A percentile compares a stretch with the other conserved stretches of the same genome.
These are phyloP conservation scores for Callocephalon fimbriatum DNA, from an alignment of 2,113 vertebrate genomes.

Conservation along the genomic window DNA sequence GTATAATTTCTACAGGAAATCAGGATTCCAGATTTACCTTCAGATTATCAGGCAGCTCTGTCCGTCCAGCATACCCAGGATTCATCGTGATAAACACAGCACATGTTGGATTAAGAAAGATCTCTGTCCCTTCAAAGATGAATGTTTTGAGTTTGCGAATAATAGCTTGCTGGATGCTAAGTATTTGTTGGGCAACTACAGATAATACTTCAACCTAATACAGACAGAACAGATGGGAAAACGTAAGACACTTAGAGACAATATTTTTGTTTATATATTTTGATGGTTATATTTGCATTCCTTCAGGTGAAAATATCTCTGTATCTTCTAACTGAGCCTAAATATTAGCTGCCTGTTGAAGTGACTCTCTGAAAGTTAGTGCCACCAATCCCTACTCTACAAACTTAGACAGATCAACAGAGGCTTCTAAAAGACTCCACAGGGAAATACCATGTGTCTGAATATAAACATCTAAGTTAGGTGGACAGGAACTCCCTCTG, in stretches of 20 bases:
- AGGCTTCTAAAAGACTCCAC: neutral
- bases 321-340: neutral
- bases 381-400: neutral
- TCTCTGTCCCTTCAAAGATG: slow-evolving; percentile 90
- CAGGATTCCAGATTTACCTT: slow-evolving; percentile 80
- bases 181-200: slow-evolving; percentile 93
- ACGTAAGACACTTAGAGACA: neutral
- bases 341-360: neutral
- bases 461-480: neutral
- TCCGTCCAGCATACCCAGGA: slow-evolving; percentile 92
- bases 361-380: neutral
- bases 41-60: slow-evolving; percentile 92
- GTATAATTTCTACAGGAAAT: neutral
- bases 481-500: slow-evolving; percentile 40
- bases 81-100: slow-evolving; percentile 96
- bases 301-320: neutral
- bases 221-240: slow-evolving; percentile 6
- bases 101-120: slow-evolving; percentile 91
- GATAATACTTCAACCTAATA: slow-evolving; percentile 92
- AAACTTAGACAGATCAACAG: neutral
- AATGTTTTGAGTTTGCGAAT: slow-evolving; percentile 85
- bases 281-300: neutral
- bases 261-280: neutral
- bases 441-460: neutral
- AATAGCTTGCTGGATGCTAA: slow-evolving; percentile 92